phyloP scores from a whole-genome alignment of 64 coral and sea anemone genomes.

The Pocillopora verrucosa region DNA sequence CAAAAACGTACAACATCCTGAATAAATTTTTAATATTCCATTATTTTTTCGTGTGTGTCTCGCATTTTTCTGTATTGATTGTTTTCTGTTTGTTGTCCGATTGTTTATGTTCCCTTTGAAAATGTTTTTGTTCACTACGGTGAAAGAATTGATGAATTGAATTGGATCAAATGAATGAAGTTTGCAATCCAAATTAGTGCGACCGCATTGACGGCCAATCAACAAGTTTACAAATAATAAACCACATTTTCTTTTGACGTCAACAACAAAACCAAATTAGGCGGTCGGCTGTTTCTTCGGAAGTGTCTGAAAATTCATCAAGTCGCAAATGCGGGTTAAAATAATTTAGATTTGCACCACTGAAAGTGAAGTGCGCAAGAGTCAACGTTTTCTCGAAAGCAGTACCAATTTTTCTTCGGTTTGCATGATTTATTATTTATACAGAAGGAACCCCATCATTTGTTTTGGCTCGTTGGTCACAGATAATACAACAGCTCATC shows the following conservation, averaged over 20 bases:
- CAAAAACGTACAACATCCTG: too few relatives aligned
- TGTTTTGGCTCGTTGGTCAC: constrained; percentile 15
- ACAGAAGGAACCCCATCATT: neutral
- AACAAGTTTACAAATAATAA: neutral
- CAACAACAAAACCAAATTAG: constrained; percentile 11
- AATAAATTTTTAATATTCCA: too few relatives aligned
- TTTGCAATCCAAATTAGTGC: neutral
- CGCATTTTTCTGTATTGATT: neutral
- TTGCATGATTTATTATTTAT: neutral
- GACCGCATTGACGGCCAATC: neutral
- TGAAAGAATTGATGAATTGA: neutral
- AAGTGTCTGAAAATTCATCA: neutral
- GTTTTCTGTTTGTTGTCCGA: neutral
- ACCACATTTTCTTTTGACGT: constrained; percentile 12
- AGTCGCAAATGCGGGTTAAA: neutral
- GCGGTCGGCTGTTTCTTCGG: neutral
- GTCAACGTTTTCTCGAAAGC: neutral
- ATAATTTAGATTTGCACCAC: neutral
- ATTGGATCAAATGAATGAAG: neutral
- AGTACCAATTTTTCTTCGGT: too few relatives aligned
- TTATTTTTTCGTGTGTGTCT: too few relatives aligned
- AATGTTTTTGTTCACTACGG: neutral
- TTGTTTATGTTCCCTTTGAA: constrained; percentile 1
- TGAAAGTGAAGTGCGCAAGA: neutral
- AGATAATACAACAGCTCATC: constrained; percentile 16